Conservation (phyloP, 2,113 vertebrate species). For the Scalopus aquaticus region DNA sequence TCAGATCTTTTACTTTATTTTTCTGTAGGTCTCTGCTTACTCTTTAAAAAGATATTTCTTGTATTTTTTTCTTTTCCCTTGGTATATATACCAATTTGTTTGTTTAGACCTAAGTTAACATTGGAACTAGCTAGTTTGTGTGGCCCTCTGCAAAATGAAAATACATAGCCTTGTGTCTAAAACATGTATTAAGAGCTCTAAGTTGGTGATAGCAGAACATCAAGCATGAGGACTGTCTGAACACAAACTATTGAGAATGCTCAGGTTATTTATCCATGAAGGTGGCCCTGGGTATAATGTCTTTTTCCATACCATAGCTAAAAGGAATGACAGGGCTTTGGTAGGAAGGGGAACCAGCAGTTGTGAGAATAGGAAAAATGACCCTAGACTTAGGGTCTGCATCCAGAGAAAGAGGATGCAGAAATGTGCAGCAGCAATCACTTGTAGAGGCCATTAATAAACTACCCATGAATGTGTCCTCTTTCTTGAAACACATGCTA, state of each 20-base stretch:
- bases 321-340: not conserved
- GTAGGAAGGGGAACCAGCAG: not conserved
- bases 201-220: not conserved
- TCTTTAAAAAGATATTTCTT: not conserved
- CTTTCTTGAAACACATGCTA: not conserved
- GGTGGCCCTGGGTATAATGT: not conserved
- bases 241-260: not conserved
- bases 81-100: not conserved
- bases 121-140: not conserved
- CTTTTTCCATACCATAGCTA: not conserved
- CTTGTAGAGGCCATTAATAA: not conserved
- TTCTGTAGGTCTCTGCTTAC: not conserved
- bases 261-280: not conserved
- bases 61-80: not conserved
- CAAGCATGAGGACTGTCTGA: not conserved
- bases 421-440: not conserved
- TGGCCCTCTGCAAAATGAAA: not conserved
- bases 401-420: not conserved
- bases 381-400: not conserved
- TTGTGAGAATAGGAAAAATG: not conserved
- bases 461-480: not conserved
- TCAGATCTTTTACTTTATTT: not conserved
- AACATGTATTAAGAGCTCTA: not conserved
- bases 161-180: not conserved
- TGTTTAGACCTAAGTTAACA: not conserved